Conservation (phyloP, 2,113 vertebrate genomes). For the Glaucomys volans region DNA sequence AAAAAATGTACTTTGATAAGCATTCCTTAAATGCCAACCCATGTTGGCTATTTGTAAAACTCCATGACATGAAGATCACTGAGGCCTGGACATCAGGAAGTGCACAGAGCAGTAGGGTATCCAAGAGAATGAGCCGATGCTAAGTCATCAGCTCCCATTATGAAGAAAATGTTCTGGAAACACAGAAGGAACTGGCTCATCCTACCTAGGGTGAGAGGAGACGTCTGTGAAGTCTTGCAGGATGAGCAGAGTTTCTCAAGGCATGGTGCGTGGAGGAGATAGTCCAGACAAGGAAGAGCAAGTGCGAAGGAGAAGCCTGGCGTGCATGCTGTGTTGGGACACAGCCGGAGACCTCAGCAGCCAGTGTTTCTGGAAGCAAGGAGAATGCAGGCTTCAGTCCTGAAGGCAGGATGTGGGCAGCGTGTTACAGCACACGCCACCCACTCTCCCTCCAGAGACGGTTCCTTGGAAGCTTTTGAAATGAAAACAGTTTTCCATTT, state of each 20-base stretch:
- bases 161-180: not conserved
- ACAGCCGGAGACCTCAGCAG: not conserved
- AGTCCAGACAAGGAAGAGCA: not conserved
- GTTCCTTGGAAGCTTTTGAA: not conserved
- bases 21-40: not conserved
- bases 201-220: not conserved
- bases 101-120: not conserved
- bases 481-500: not conserved
- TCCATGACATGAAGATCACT: not conserved
- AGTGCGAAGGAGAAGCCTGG: not conserved
- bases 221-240: not conserved
- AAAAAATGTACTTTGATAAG: not conserved
- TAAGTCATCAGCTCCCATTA: not conserved
- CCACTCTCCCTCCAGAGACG: not conserved
- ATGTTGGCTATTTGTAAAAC: not conserved
- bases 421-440: not conserved
- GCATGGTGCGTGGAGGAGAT: not conserved
- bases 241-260: slow-evolving; percentile 12
- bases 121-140: not conserved
- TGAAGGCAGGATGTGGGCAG: not conserved
- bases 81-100: not conserved
- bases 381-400: not conserved
- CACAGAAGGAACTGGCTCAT: not conserved
- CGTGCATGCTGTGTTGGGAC: rapidly evolving
- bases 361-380: not conserved